These are phyloP conservation scores for Vespertilio murinus DNA, from an alignment of 2,797 vertebrate genomes.

Conservation along the genomic window DNA sequence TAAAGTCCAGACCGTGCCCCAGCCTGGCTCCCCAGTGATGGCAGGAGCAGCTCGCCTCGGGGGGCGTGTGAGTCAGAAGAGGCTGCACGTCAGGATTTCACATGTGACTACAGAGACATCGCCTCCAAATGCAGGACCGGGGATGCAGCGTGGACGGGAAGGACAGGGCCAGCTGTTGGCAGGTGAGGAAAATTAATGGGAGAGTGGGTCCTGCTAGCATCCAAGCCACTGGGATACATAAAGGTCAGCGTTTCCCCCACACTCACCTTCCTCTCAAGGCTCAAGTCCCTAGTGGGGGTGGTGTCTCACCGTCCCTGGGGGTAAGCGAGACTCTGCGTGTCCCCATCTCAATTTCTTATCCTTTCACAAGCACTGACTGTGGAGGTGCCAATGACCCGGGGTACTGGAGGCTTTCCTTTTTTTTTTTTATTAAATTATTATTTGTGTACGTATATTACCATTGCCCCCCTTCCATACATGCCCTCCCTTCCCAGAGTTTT, in stretches of 20 bases:
- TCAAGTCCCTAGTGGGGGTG: neutral
- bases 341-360: neutral
- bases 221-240: too few species aligned
- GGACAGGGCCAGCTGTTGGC: accelerated
- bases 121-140: too few species aligned
- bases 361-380: accelerated
- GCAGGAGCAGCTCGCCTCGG: too few species aligned
- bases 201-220: neutral
- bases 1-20: neutral
- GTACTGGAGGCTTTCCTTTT: neutral
- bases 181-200: neutral
- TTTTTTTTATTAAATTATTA: too few species aligned
- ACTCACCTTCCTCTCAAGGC: too few species aligned
- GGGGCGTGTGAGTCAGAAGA: neutral
- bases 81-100: neutral
- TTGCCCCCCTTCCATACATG: too few species aligned
- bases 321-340: neutral
- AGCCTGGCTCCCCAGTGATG: neutral
- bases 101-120: neutral
- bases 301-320: neutral
- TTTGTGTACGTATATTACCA: too few species aligned
- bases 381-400: neutral
- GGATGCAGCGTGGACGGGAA: neutral
- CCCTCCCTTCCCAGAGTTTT: too few species aligned
- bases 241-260: neutral